Conservation (phyloP, 2,888 invertebrate genomes). For the Pammene fasciana region DNA sequence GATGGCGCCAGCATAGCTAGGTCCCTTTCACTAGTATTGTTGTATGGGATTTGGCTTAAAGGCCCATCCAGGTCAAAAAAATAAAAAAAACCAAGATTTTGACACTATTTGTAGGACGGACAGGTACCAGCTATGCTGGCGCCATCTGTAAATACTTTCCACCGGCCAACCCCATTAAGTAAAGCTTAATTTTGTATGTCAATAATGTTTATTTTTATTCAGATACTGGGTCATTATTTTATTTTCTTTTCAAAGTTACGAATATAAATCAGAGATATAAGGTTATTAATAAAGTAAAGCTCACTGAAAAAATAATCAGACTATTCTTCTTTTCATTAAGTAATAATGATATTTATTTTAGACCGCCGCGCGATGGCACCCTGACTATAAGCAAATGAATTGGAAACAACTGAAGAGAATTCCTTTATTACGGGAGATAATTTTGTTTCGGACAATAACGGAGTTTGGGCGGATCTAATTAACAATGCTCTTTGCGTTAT, state of each 20-base stretch:
- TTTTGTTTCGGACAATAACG: constrained; percentile 47
- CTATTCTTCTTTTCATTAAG: constrained; percentile 11
- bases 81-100: no score
- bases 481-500: constrained; percentile 46
- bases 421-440: constrained; percentile 45
- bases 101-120: no score
- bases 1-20: no score
- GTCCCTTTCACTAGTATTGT: no score
- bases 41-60: no score
- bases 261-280: background rate
- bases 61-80: no score
- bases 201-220: background rate
- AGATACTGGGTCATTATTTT: no score
- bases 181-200: no score
- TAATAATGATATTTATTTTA: constrained; percentile 32
- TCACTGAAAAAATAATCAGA: constrained; percentile 17
- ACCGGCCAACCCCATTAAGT: no score
- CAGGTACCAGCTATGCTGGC: no score
- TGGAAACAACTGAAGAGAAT: constrained; percentile 45
- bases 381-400: constrained; percentile 44
- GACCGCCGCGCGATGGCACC: constrained; percentile 1
- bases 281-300: constrained; percentile 5
- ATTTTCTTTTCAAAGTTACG: no score
- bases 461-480: constrained; percentile 50
- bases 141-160: no score